Evolutionary conservation across 2,888 invertebrate species (phyloP).

Genomic region (Ochropleura leucogaster): DNA sequence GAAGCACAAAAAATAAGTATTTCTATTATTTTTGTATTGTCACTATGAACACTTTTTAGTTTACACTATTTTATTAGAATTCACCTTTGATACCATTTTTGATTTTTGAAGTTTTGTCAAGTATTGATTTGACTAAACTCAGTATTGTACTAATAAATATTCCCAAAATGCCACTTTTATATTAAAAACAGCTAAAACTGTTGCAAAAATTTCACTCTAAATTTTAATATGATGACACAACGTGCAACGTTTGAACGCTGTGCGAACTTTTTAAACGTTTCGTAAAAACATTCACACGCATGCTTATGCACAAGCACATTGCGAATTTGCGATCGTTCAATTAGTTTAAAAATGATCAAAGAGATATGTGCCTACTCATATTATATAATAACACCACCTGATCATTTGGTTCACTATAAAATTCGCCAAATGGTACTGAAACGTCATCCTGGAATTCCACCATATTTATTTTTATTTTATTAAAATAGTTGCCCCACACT

Average conservation of each 20-base stretch:
- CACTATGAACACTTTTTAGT: background rate
- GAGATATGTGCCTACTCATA: too few relatives aligned
- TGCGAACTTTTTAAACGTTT: slow-evolving; percentile 41
- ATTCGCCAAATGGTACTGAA: background rate
- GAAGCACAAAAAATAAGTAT: background rate
- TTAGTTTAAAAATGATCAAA: slow-evolving; percentile 4
- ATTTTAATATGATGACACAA: slow-evolving; percentile 27
- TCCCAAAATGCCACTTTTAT: slow-evolving; percentile 47
- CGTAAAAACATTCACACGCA: slow-evolving; percentile 52
- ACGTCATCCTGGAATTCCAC: background rate
- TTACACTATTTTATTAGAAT: background rate
- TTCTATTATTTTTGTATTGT: background rate
- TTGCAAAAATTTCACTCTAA: slow-evolving; percentile 36
- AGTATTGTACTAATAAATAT: slow-evolving; percentile 17
- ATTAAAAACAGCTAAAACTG: slow-evolving; percentile 28
- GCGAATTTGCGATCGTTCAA: background rate
- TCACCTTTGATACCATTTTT: slow-evolving; percentile 51
- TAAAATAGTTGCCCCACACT: too few relatives aligned
- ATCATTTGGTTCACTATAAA: background rate
- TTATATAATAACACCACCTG: background rate
- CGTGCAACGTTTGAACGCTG: slow-evolving; percentile 43
- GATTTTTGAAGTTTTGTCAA: background rate
- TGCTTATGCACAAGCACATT: slow-evolving; percentile 12
- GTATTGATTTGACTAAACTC: slow-evolving; percentile 8
- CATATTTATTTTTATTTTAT: background rate